Conservation (phyloP, 2,113 vertebrate species). For the Nymphicus hollandicus region DNA sequence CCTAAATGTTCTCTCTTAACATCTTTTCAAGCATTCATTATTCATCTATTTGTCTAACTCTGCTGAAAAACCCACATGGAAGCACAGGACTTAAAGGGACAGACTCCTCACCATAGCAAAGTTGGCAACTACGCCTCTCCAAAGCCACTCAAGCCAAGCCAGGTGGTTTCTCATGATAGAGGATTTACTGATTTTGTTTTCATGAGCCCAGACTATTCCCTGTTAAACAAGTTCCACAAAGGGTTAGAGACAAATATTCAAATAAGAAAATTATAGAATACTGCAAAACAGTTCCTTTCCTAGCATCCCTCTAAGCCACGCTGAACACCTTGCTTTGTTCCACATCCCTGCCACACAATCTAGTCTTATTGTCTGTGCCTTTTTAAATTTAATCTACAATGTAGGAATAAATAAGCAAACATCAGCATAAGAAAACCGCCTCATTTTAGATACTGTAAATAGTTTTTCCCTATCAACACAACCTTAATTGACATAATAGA, state of each 20-base stretch:
- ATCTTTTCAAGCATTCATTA: neutral
- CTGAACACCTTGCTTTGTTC: neutral
- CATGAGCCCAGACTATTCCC: neutral
- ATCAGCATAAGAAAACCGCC: neutral
- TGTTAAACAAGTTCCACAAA: neutral
- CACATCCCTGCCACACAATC: neutral
- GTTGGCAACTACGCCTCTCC: neutral
- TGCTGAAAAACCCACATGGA: neutral
- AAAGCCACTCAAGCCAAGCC: neutral
- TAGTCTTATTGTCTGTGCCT: neutral
- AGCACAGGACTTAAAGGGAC: neutral
- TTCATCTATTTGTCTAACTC: neutral
- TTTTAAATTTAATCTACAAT: neutral
- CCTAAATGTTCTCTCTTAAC: neutral
- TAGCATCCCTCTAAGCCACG: neutral
- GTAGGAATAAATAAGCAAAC: neutral
- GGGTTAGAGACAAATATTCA: neutral
- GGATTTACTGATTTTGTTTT: neutral
- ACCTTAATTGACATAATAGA: slow-evolving; percentile 31
- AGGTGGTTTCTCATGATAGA: neutral
- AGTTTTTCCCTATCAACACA: neutral
- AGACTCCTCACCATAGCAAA: neutral
- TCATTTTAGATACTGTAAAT: slow-evolving; percentile 7
- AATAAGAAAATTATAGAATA: neutral
- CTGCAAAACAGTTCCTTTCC: neutral